Base-by-base conservation (phyloP, 2,113 vertebrate genomes). In the Megalops atlanticus region DNA sequence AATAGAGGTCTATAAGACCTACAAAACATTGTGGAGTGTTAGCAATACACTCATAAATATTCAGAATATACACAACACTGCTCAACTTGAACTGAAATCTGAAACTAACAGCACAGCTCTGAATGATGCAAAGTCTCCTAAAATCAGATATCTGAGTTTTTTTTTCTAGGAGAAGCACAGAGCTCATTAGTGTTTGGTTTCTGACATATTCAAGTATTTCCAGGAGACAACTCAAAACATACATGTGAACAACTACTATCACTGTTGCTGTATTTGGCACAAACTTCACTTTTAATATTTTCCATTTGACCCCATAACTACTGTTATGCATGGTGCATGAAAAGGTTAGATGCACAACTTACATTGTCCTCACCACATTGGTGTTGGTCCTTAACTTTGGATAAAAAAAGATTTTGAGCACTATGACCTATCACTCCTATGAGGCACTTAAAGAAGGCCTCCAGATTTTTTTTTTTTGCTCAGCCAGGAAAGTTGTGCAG, bases 1-100 rank as follows among this genome's bases (percentile, higher is more conserved):
- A 73, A 76, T 54, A 47, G 86, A 93, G 92, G 92, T 94, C 94
- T 94, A 94, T 93, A 91, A 94, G 94, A 94, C 92, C 94, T 83
- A 93, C 91, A 90, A 90, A 86, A 82, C 83, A 83, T 86, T 83
- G 90, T 68, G 89, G 86, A 89, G 87, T 84, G 81, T 85, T 87
- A 91, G 87, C 87, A 89, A 88, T 77, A 84, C 83, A 87, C 86
- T 87, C 83, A 89, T 88, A 89, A 82, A 90, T 85, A 83, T 85
- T 84, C 81, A 83, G 82, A 87, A 87, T 90, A 83, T 86, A 90
- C 88, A 89, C 76, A 88, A 84, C 76, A 64, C 84, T 73, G 54
- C 85, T 83, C 86, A 85, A 76, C 85, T 83, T 58, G 52, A 84
- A 86, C 31, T 64, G 24, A 87, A 73, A 74, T 41, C 39, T 12